Evolutionary conservation across 2,113 vertebrate genomes (phyloP).

Genomic region (Barbus barbus): DNA sequence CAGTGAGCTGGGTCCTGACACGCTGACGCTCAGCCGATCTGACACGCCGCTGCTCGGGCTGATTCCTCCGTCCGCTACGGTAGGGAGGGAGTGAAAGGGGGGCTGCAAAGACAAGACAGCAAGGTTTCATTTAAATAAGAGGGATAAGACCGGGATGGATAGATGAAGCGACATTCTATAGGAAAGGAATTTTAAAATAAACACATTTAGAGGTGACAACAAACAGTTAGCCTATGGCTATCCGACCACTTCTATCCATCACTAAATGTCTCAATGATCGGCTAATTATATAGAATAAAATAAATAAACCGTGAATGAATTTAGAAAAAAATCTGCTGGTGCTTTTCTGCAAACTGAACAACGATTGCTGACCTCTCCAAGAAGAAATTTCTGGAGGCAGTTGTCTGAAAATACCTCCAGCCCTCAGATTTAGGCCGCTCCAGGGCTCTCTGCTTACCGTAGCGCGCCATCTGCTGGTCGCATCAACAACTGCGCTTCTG

Average conservation of each 20-base stretch:
- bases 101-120: neutral
- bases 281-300: neutral
- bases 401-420: neutral
- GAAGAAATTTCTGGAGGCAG: conserved; percentile 48
- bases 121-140: neutral
- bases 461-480: conserved; percentile 70
- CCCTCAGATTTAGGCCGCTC: neutral
- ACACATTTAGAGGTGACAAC: neutral
- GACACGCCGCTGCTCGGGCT: conserved; percentile 58
- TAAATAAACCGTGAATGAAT: neutral
- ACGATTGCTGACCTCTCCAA: conserved; percentile 20
- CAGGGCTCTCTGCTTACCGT: conserved; percentile 53
- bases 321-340: neutral
- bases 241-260: neutral
- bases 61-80: neutral
- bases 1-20: conserved; percentile 62
- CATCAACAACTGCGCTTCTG: conserved; percentile 4
- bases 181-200: neutral
- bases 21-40: conserved; percentile 64
- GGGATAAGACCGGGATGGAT: neutral
- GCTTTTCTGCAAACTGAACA: neutral
- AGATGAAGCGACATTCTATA: neutral
- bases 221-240: neutral
- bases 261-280: neutral
- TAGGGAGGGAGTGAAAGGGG: neutral